phyloP scores from a whole-genome alignment of 2,797 vertebrate genomes.

The Oreonectes daqikongensis region DNA sequence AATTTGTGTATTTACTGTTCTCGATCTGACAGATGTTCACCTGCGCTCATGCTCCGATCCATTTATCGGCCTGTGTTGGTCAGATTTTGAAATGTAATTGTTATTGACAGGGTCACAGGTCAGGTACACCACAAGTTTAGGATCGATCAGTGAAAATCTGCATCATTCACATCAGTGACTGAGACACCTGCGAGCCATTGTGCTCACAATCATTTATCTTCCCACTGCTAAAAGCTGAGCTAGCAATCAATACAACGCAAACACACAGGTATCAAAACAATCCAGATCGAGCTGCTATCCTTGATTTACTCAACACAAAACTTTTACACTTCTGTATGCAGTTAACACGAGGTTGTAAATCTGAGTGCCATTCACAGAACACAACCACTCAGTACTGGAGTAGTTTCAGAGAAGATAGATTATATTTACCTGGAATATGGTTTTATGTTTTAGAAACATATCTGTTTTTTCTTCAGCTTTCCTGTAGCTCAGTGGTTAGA shows the following conservation, averaged over 20 bases:
- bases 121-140: constrained; percentile 46
- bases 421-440: not conserved
- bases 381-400: not conserved
- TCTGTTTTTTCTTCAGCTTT: too few relatives aligned
- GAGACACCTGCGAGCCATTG: constrained; percentile 45
- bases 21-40: not conserved
- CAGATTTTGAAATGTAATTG: constrained; percentile 46
- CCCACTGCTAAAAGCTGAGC: constrained; percentile 52
- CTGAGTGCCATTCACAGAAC: not conserved
- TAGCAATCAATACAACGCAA: constrained; percentile 51
- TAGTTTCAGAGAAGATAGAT: not conserved
- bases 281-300: constrained; percentile 26
- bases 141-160: constrained; percentile 56
- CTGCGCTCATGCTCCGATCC: not conserved
- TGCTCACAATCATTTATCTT: constrained; percentile 54
- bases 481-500: too few relatives aligned
- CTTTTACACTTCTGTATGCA: constrained; percentile 27
- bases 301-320: constrained; percentile 39
- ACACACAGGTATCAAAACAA: constrained; percentile 35
- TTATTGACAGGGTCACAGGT: constrained; percentile 52
- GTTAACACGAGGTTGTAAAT: constrained; percentile 27
- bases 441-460: not conserved
- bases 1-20: not conserved
- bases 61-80: constrained; percentile 33
- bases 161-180: constrained; percentile 56